Evolutionary conservation across 1,140 invertebrate species (phyloP).

Genomic region (Monomorium pharaonis): DNA sequence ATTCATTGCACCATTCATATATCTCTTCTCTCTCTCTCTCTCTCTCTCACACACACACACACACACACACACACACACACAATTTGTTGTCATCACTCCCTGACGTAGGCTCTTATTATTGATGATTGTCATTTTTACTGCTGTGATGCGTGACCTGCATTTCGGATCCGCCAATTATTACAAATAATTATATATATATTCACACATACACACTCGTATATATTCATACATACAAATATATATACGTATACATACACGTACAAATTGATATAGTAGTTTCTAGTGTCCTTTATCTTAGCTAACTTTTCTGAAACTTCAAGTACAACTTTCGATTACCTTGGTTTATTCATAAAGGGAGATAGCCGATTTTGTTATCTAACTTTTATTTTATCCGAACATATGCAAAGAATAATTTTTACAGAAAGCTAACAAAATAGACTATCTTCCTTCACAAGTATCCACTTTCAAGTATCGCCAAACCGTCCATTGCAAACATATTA

Average conservation of each 20-base stretch:
- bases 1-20: constrained; percentile 58
- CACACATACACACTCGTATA: not conserved
- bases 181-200: constrained; percentile 28
- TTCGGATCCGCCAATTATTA: constrained; percentile 39
- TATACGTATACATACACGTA: not conserved
- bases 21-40: too few relatives aligned
- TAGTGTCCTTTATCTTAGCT: constrained; percentile 43
- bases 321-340: constrained; percentile 7
- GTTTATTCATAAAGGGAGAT: not conserved
- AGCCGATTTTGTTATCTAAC: not conserved
- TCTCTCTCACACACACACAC: too few relatives aligned
- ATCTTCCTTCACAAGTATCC: not conserved
- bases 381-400: not conserved
- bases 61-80: too few relatives aligned
- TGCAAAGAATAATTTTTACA: not conserved
- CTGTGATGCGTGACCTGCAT: constrained; percentile 63
- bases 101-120: constrained; percentile 53
- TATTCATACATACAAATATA: not conserved
- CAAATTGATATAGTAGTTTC: constrained; percentile 58
- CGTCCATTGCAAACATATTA: not conserved
- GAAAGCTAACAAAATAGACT: constrained; percentile 15
- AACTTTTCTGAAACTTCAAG: not conserved
- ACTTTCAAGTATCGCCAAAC: not conserved
- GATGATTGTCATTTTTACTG: constrained; percentile 60
- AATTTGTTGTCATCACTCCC: constrained; percentile 26